These are phyloP conservation scores for Oncorhynchus keta DNA, from an alignment of 2,113 vertebrate genomes.

Conservation along the genomic window DNA sequence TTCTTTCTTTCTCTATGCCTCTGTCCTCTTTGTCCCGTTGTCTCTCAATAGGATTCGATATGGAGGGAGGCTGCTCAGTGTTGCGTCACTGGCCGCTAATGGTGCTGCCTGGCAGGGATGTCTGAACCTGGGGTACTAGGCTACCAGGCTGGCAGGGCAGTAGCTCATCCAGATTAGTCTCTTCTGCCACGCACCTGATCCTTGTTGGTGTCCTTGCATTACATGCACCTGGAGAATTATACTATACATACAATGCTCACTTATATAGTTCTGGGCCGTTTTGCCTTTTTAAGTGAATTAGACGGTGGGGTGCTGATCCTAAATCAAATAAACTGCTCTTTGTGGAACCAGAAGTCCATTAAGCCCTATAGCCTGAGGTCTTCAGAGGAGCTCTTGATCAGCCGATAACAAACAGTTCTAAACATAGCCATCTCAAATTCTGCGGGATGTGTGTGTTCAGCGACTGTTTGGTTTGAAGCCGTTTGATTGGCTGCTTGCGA, in stretches of 20 bases:
- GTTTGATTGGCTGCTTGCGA: neutral
- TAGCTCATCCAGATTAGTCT: neutral
- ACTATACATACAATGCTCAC: neutral
- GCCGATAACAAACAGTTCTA: no score
- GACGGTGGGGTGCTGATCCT: no score
- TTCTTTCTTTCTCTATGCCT: no score
- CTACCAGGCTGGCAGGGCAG: constrained; percentile 51
- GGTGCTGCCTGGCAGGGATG: constrained; percentile 39
- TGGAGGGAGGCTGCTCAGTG: neutral
- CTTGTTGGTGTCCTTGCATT: neutral
- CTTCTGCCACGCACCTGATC: neutral
- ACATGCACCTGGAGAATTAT: constrained; percentile 12
- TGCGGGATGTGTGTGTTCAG: neutral
- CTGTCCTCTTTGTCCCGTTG: constrained; percentile 16
- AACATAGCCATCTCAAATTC: neutral
- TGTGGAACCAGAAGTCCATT: no score
- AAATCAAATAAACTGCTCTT: no score
- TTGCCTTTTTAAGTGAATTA: no score
- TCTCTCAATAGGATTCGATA: constrained; percentile 36
- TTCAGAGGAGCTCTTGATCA: no score
- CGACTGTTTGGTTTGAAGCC: neutral
- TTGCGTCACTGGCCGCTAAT: constrained; percentile 44
- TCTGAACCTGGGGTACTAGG: constrained; percentile 44
- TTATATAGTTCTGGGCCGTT: neutral
- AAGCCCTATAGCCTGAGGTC: no score